These are phyloP conservation scores for Anguilla megastoma DNA, from an alignment of 2,797 vertebrate genomes.

Conservation along the genomic window DNA sequence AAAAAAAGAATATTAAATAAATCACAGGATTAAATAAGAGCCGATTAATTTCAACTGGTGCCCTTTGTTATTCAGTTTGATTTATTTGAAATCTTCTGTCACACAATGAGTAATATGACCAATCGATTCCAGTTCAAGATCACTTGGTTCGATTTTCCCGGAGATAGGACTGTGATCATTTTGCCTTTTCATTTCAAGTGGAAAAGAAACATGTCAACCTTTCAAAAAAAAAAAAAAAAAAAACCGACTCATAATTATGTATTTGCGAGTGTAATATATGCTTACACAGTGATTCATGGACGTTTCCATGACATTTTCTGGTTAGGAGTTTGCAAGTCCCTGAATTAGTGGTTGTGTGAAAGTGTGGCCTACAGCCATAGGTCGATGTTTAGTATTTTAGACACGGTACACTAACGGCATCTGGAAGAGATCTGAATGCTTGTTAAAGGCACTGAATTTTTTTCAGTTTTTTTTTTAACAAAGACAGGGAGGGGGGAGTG, in stretches of 20 bases:
- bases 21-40: slow-evolving; percentile 6
- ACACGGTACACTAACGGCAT: slow-evolving; percentile 86
- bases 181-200: not conserved
- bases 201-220: slow-evolving; percentile 15
- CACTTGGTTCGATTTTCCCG: not conserved
- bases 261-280: slow-evolving; percentile 37
- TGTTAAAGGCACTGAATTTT: slow-evolving; percentile 82
- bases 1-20: slow-evolving; percentile 11
- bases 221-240: slow-evolving; percentile 5
- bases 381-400: slow-evolving; percentile 85
- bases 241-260: slow-evolving; percentile 23
- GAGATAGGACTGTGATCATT: not conserved
- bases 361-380: slow-evolving; percentile 64
- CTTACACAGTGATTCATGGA: slow-evolving; percentile 50
- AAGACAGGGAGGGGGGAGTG: slow-evolving; percentile 51
- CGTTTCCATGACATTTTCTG: slow-evolving; percentile 67
- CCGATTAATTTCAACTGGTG: not conserved
- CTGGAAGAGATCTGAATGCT: slow-evolving; percentile 87
- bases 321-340: slow-evolving; percentile 52
- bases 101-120: not conserved
- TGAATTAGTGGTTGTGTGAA: slow-evolving; percentile 64
- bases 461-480: slow-evolving; percentile 18
- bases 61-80: no score
- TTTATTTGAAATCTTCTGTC: not conserved
- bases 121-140: not conserved